A percentile compares a stretch with the other conserved stretches of the same genome.
phyloP scores from a whole-genome alignment of 2,888 invertebrate species.

The Andrena minutula region DNA sequence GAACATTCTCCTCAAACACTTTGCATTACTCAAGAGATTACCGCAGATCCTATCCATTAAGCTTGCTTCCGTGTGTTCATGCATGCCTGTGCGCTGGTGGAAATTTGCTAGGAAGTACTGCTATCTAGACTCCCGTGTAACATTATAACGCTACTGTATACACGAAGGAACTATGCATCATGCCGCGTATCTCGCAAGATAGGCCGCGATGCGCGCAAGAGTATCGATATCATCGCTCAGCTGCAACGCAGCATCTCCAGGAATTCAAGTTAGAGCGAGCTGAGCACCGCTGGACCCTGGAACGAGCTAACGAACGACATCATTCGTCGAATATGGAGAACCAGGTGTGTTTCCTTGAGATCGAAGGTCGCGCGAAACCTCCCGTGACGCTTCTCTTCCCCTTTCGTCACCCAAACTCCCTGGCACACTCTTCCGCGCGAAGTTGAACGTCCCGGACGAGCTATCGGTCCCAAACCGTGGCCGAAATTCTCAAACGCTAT shows the following conservation, averaged over 20 bases:
- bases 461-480: neutral
- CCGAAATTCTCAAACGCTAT: constrained; percentile 25
- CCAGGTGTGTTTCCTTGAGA: constrained; percentile 69
- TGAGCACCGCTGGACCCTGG: constrained; percentile 64
- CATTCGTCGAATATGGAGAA: constrained; percentile 69
- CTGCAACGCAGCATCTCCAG: constrained; percentile 47
- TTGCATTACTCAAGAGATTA: neutral
- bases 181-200: constrained; percentile 54
- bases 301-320: constrained; percentile 71
- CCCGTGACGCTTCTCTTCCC: constrained; percentile 23
- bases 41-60: constrained; percentile 4
- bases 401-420: constrained; percentile 5
- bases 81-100: neutral
- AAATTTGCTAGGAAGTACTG: constrained; percentile 39
- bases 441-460: neutral
- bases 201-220: constrained; percentile 37
- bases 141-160: constrained; percentile 46
- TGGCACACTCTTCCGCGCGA: neutral
- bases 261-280: constrained; percentile 48
- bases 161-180: constrained; percentile 28
- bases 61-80: neutral
- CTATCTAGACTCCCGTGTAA: constrained; percentile 35
- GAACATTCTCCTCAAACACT: constrained; percentile 3
- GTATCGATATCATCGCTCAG: constrained; percentile 69
- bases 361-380: constrained; percentile 67